Evolutionary conservation across 2,113 vertebrate genomes (phyloP), one percentile per base, ranked within the genome.

Genomic region (Scalopus aquaticus): DNA sequence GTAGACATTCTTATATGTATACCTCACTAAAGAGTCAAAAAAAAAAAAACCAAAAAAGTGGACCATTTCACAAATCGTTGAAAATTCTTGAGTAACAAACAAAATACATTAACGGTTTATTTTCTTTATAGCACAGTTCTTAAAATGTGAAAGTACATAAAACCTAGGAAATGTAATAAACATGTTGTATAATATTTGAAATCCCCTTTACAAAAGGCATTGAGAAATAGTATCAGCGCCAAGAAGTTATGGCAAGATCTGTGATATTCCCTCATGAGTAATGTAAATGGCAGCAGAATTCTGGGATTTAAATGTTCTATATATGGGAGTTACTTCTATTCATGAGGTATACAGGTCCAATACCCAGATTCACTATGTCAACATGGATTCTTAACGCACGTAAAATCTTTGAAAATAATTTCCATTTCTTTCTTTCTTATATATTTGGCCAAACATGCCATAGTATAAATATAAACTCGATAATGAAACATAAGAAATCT

Each of bases 161-260:
- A 77, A 88, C 9, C 60, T 78, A 85, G 44, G 32, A 84, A 51
- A 79, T 73, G 30, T 87, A 77, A 44, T 73, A 77, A 90, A 44
- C 6, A 35, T 12, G 12, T 4, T 64, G 11, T 44, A 44, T 1
- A 80, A 39, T 65, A 35, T 82, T 60, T 64, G 1, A 86, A 4
- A 44, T 28, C 8, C 24, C 9, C n/a, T 8, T 28, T 54, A 74
- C 80, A 6, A 65, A 58, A 60, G 22, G 4, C 35, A 76, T 9
- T 62, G 73, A 64, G 70, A 74, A 64, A 73, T 84, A 73, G 42
- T 22, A 12, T 24, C 60, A 78, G 10, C n/a, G 65, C 28, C 15
- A 32, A 42, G 49, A 65, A 44, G 1, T 70, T 46, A 49, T 30
- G 13, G 12, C 65, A 78, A 69, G 22, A 24, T n/a, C 12, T 30